Evolutionary conservation across 2,888 invertebrate species (phyloP), one percentile per base, ranked within the genome.

Genomic region (Pegoplata infirma): DNA sequence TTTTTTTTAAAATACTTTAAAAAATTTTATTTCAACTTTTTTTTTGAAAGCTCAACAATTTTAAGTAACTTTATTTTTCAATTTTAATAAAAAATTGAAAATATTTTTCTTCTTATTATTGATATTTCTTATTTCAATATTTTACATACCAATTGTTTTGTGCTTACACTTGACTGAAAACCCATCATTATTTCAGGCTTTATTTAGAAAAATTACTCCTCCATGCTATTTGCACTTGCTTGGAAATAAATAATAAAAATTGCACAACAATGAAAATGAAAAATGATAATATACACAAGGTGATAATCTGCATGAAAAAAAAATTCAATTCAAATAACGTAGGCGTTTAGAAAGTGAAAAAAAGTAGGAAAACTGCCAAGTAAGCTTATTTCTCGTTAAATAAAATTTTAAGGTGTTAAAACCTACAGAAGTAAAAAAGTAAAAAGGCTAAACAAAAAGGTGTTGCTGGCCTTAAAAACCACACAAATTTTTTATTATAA

Each of bases 141-240:
- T 76, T 64, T 76, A 44, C 69, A 63, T 64, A 58, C 28, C 56
- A 77, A 77, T 73, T 77, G 71, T 66, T 76, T 66, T 76, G 67
- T 68, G 77, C 77, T 77, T 68, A n/a, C 53, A 36, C 77, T 44
- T 77, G 72, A 64, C 58, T 69, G n/a, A 32, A n/a, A n/a, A 10
- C 25, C 19, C 66, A 77, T 4, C 49, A 46, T 77, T 51, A 53
- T 77, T 68, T 25, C 32, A 32, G 25, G 59, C 23, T 58, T 67
- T 53, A 32, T 46, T 61, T 47, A 67, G 46, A 67, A 32, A 58
- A 49, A 66, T 47, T 64, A 32, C 21, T 23, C 44, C 21, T n/a
- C 17, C 58, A 17, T 61, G 12, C n/a, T 75, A n/a, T 49, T 47
- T 46, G 25, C n/a, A 32, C 19, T 28, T 40, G 32, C 46, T 74